Percentiles rank a stretch among this genome's conserved stretches.
phyloP scores from a whole-genome alignment of 2,113 vertebrate genomes.

The Sclerurus mexicanus region DNA sequence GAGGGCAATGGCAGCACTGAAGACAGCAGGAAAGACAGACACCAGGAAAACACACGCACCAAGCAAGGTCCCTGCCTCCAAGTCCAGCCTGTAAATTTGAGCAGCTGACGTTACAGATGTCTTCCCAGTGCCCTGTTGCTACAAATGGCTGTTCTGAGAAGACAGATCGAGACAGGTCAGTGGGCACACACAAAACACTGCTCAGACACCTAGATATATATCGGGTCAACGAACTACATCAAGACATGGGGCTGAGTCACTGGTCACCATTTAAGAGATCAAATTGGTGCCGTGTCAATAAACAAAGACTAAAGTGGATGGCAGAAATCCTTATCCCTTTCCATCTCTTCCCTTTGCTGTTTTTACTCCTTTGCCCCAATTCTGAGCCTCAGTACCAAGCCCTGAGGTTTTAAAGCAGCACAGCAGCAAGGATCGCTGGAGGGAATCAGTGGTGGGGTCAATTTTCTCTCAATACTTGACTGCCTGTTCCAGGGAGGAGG shows the following conservation, averaged over 20 bases:
- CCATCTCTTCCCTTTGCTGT: neutral
- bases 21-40: neutral
- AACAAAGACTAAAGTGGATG: slow-evolving; percentile 27
- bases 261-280: slow-evolving; percentile 8
- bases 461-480: neutral
- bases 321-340: neutral
- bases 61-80: neutral
- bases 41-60: neutral
- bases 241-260: neutral
- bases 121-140: neutral
- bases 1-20: neutral
- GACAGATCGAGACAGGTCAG: slow-evolving; percentile 15
- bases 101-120: slow-evolving; percentile 32
- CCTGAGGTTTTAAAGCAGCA: neutral
- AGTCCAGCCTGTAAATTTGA: slow-evolving; percentile 30
- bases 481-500: neutral
- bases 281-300: slow-evolving; percentile 2
- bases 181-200: slow-evolving; percentile 18
- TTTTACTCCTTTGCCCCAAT: neutral
- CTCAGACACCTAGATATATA: slow-evolving; percentile 12
- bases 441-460: neutral
- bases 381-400: neutral
- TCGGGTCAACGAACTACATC: neutral
- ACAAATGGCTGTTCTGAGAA: slow-evolving; percentile 28
- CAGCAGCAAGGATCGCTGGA: neutral